Evolutionary conservation across 2,113 vertebrate genomes (phyloP).

Genomic region (Meriones unguiculatus): DNA sequence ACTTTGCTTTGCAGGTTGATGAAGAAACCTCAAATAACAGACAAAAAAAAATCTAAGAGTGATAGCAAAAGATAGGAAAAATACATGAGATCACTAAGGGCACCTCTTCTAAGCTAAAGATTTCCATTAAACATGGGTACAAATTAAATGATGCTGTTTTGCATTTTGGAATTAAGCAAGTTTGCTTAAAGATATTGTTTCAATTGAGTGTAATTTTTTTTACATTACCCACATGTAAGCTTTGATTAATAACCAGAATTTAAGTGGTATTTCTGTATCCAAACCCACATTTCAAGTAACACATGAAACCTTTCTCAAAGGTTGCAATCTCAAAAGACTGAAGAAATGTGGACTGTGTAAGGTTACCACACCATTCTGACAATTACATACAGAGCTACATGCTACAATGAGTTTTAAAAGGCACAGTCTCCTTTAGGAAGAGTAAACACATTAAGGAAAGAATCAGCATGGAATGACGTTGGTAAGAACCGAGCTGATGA

Average conservation of each 20-base stretch:
- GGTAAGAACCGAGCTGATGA: background rate
- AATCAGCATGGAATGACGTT: constrained; percentile 12
- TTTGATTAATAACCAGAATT: constrained; percentile 52
- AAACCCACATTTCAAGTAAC: constrained; percentile 17
- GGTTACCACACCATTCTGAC: constrained; percentile 14
- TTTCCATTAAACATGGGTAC: constrained; percentile 39
- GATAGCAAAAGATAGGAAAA: background rate
- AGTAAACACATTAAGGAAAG: constrained; percentile 39
- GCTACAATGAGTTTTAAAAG: background rate
- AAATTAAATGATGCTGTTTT: constrained; percentile 31
- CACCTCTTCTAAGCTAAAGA: background rate
- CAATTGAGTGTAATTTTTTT: background rate
- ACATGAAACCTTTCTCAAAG: constrained; percentile 24
- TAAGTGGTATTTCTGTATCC: constrained; percentile 25
- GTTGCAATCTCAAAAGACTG: background rate
- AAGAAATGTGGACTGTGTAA: background rate
- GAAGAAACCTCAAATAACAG: constrained; percentile 9
- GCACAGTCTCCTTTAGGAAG: background rate
- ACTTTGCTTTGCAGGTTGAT: background rate
- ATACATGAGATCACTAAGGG: background rate
- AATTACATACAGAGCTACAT: constrained; percentile 32
- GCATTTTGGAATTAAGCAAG: constrained; percentile 23
- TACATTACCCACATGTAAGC: constrained; percentile 9
- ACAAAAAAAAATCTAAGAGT: background rate
- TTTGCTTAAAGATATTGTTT: constrained; percentile 56